Evolutionary conservation across 2,113 vertebrate species (phyloP).

Genomic region (Nannospalax galili): DNA sequence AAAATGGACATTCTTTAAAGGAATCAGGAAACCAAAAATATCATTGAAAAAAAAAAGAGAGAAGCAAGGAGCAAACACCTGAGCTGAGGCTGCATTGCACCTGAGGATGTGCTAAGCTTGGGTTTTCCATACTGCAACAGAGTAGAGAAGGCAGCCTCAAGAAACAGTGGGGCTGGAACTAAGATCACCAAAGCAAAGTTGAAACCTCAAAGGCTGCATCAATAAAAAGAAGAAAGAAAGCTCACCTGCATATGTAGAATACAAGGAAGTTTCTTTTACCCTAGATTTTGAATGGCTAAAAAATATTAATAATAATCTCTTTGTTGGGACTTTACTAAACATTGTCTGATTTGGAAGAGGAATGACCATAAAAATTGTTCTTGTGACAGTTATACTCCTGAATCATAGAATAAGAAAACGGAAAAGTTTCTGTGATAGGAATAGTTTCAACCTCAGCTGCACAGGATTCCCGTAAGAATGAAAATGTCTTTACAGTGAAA

Average conservation of each 20-base stretch:
- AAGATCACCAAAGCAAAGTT: not conserved
- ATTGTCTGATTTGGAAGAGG: conserved; percentile 50
- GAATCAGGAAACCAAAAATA: not conserved
- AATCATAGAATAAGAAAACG: conserved; percentile 34
- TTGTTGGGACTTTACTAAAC: not conserved
- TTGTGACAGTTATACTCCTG: conserved; percentile 39
- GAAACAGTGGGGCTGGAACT: not conserved
- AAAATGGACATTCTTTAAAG: not conserved
- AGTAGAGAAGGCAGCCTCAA: not conserved
- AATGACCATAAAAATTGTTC: conserved; percentile 56
- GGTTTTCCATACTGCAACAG: not conserved
- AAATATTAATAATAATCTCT: not conserved
- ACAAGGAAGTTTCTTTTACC: conserved; percentile 47
- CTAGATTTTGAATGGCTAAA: conserved; percentile 21
- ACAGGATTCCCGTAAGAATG: conserved; percentile 15
- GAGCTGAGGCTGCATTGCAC: not conserved
- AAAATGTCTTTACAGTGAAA: conserved; percentile 36
- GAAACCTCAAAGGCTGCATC: not conserved
- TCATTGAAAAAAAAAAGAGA: not conserved
- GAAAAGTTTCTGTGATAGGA: conserved; percentile 17
- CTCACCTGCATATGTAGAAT: not conserved
- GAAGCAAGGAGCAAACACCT: not conserved
- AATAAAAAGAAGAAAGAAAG: conserved; percentile 1
- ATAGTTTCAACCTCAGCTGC: conserved; percentile 3
- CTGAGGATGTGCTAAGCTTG: not conserved